Base-by-base conservation (phyloP, 2,888 invertebrate species). In the Julus scanicus region DNA sequence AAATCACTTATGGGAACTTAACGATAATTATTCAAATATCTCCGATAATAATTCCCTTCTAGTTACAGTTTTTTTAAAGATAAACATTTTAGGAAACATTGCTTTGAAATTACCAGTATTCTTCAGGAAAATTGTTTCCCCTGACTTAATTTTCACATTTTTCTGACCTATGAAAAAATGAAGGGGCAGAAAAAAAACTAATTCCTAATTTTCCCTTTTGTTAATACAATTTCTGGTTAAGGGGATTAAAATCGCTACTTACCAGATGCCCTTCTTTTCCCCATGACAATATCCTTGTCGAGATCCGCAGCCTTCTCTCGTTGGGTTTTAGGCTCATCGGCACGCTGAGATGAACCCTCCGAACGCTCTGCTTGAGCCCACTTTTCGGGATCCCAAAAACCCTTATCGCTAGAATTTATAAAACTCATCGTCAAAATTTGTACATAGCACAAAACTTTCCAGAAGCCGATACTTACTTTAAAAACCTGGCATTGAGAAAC, bases 401-500 rank as follows among this genome's bases (percentile, higher is more conserved):
- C 93, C 88, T 89, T 89, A 13, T 89, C 89, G 85, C 89, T 89
- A 84, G 29, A 80, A 83, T 37, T 1, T 15, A 29, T 15, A 87
- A 83, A 71, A 63, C 37, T 15, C 71, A 20, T 1, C 57, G 48
- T 87, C 63, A 87, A 39, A n/a, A 87, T 15, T 17, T 6, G 29
- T 29, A 29, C 29, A 29, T 1, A 44, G 44, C 44, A 71, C 9
- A 83, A 83, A n/a, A 15, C 13, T 4, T 39, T 83, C 13, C 17
- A 48, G 8, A n/a, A 20, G 13, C 44, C 2, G 15, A n/a, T 17
- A 5, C 91, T 91, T 90, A 94, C 94, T 94, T 94, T 91, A 94
- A 94, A 91, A 93, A 93, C 87, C 93, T 93, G 90, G 92, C 92
- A 90, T 94, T 94, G 89, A 95, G 92, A 92, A 95, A 95, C 90